Conservation (phyloP, 2,113 vertebrate genomes). For the Thinocorus orbignyianus region DNA sequence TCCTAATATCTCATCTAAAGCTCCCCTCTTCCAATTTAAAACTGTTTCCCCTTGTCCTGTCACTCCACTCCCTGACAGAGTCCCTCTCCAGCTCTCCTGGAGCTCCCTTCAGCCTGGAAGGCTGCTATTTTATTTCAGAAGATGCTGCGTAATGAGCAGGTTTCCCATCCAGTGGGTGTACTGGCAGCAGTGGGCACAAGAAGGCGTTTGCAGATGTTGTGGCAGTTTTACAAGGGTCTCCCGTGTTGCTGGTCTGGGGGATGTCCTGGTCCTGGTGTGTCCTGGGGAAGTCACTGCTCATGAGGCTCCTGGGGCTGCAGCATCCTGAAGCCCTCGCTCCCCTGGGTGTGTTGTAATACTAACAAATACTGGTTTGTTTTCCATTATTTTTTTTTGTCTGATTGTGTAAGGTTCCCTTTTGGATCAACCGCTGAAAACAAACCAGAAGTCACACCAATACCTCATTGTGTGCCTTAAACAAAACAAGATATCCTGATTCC, state of each 20-base stretch:
- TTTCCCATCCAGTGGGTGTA: neutral
- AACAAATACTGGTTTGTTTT: constrained; percentile 28
- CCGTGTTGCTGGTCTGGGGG: neutral
- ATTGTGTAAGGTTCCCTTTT: constrained; percentile 41
- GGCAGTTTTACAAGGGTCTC: neutral
- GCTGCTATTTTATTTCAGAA: neutral
- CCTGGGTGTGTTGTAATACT: neutral
- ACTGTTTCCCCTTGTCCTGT: no score
- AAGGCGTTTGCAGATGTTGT: neutral
- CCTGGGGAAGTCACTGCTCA: neutral
- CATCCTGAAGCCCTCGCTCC: neutral
- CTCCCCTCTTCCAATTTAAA: no score
- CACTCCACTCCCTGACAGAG: no score
- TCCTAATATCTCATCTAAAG: no score
- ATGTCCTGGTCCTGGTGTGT: neutral
- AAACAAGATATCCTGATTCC: neutral
- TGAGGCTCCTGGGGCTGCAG: accelerated
- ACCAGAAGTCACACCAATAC: constrained; percentile 28
- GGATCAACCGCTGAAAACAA: constrained; percentile 25
- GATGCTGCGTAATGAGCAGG: neutral
- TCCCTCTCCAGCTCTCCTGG: no score
- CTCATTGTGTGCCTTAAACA: constrained; percentile 34
- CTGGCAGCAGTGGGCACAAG: neutral
- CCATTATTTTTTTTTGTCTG: neutral
- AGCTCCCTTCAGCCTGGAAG: no score